phyloP scores from a whole-genome alignment of 2,113 vertebrate genomes.

The Upupa epops region DNA sequence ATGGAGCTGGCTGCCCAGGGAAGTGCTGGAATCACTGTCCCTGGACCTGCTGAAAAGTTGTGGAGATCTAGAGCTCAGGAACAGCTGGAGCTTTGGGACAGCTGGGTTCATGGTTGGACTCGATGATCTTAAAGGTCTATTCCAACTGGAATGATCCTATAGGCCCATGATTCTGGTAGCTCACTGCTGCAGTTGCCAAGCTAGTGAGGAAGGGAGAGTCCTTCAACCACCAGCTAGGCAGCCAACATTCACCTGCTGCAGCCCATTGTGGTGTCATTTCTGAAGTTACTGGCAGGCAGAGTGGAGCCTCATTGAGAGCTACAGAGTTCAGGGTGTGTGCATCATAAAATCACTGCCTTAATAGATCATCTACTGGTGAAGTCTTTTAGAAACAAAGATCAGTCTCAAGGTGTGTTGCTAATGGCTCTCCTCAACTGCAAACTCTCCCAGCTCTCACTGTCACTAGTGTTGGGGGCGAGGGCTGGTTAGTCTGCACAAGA shows the following conservation, averaged over 20 bases:
- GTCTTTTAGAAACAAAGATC: not conserved
- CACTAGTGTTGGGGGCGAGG: not conserved
- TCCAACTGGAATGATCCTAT: no score
- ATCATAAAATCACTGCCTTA: not conserved
- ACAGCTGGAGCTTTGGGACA: no score
- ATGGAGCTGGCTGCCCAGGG: no score
- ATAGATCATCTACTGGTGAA: not conserved
- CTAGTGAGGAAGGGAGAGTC: not conserved
- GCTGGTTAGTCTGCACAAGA: no score
- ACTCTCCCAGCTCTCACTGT: not conserved
- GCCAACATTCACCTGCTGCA: not conserved
- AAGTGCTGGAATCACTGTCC: no score
- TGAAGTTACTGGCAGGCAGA: not conserved
- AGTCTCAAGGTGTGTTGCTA: not conserved
- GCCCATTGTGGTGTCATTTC: not conserved
- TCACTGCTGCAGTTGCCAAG: not conserved
- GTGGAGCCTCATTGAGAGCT: not conserved
- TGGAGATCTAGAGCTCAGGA: no score
- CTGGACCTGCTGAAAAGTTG: no score
- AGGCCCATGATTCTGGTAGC: not conserved
- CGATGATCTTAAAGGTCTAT: no score
- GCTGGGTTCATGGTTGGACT: no score
- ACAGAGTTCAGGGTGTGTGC: not conserved
- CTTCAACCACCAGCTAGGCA: not conserved
- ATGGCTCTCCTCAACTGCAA: not conserved